phyloP scores from a whole-genome alignment of 2,888 invertebrate species.

The Chrysotoxum bicinctum region DNA sequence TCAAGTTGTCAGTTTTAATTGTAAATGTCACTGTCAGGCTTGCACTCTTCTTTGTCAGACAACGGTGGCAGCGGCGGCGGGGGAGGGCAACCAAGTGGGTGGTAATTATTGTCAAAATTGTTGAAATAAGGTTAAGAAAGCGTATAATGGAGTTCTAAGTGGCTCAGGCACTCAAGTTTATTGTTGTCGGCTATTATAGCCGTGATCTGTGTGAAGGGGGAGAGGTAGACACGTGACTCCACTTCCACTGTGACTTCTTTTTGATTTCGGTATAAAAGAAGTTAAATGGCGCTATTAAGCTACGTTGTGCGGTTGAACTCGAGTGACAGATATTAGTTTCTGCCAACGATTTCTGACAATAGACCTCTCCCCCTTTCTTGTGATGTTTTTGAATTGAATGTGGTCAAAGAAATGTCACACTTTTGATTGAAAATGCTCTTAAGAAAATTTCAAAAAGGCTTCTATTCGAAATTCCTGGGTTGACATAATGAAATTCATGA shows the following conservation, averaged over 20 bases:
- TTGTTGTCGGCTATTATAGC: conserved; percentile 43
- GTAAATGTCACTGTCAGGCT: conserved; percentile 59
- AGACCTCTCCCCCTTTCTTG: not conserved
- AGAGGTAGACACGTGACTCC: conserved; percentile 55
- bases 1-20: conserved; percentile 58
- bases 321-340: conserved; percentile 55
- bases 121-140: conserved; percentile 52
- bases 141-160: conserved; percentile 68
- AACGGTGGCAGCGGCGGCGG: not conserved
- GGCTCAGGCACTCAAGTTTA: conserved; percentile 53
- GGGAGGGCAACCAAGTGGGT: conserved; percentile 40
- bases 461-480: not conserved
- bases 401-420: not conserved
- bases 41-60: conserved; percentile 11
- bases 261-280: conserved; percentile 41
- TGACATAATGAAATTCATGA: not conserved
- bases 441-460: not conserved
- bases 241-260: conserved; percentile 45
- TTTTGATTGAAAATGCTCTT: not conserved
- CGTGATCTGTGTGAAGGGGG: not conserved
- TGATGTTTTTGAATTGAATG: not conserved
- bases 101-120: conserved; percentile 69
- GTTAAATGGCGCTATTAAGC: conserved; percentile 56
- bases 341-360: conserved; percentile 18
- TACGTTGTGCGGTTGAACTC: conserved; percentile 40